Base-by-base conservation (phyloP, 35 echinoderm and acorn worm genomes). In the Apostichopus japonicus region DNA sequence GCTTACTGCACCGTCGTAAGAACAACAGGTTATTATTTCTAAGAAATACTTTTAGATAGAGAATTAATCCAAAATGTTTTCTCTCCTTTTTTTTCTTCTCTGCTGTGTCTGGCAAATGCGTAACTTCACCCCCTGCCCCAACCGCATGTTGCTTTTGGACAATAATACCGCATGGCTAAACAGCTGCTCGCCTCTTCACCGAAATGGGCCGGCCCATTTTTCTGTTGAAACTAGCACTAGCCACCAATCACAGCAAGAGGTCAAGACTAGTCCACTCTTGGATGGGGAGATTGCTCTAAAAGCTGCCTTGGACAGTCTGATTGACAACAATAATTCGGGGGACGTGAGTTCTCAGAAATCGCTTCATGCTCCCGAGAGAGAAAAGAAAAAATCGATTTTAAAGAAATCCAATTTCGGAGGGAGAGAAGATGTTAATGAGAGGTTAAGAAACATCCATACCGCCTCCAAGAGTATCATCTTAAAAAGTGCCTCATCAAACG, bases 11-110 rank as follows among this genome's bases (percentile, higher is more conserved):
- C 57, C 57, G 0, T 61, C 57, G 57, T 13, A 61, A 13, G 13
- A 61, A 61, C 7, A 61, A 13, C 13, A 61, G 57, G 57, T 61
- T 10, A 61, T 61, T 61, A 61, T 61, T 13, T 10, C 13, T 61
- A 61, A 10, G 57, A 61, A 61, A 61, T 61, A 61, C 7, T 10
- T 61, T 61, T 61, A 61, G 57, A 61, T 61, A 61, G 57, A 61
- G 57, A 61, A 61, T 61, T 61, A 61, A 61, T 44, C 33, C 33
- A 44, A 61, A 10, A 61, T 61, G 13, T 61, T 8, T 75, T 75
- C 22, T 75, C 22, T 58, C 57, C 54, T 25, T 84, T 84, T 84
- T 84, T 51, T 88, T 88, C 59, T 89, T 72, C 51, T 73, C 62
- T 89, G 62, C 86, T 89, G 22, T 72, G 61, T 13, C 51, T 83